Percentiles rank a stretch among this genome's conserved stretches.
Conservation (phyloP, 2,797 vertebrate species). For the Netta rufina region DNA sequence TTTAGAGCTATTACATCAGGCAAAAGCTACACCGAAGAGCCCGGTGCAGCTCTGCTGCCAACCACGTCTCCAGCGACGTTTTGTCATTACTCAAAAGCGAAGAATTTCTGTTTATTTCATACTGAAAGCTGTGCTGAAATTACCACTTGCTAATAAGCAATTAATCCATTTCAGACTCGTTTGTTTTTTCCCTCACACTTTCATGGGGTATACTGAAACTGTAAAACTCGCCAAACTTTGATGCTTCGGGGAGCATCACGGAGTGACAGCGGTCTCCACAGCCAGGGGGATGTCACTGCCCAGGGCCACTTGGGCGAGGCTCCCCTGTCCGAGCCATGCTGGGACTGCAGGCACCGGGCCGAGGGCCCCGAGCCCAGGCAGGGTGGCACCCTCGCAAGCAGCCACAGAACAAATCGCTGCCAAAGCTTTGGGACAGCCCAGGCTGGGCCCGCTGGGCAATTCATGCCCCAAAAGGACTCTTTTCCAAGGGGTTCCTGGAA, state of each 20-base stretch:
- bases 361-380: neutral
- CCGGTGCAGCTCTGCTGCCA: neutral
- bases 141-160: neutral
- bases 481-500: neutral
- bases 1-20: neutral
- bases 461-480: neutral
- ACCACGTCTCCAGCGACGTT: rapidly evolving
- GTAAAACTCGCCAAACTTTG: neutral
- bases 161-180: neutral
- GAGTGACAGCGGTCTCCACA: neutral
- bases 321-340: neutral
- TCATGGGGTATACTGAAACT: neutral
- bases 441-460: neutral
- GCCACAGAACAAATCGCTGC: neutral
- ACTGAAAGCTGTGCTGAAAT: neutral
- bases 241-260: neutral
- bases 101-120: neutral
- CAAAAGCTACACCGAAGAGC: neutral
- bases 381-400: rapidly evolving
- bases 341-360: neutral
- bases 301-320: neutral
- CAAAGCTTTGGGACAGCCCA: neutral
- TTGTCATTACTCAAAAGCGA: rapidly evolving
- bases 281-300: rapidly evolving
- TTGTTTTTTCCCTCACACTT: too few species aligned